Evolutionary conservation across 1,140 invertebrate genomes (phyloP).

Genomic region (Saccostrea echinata): DNA sequence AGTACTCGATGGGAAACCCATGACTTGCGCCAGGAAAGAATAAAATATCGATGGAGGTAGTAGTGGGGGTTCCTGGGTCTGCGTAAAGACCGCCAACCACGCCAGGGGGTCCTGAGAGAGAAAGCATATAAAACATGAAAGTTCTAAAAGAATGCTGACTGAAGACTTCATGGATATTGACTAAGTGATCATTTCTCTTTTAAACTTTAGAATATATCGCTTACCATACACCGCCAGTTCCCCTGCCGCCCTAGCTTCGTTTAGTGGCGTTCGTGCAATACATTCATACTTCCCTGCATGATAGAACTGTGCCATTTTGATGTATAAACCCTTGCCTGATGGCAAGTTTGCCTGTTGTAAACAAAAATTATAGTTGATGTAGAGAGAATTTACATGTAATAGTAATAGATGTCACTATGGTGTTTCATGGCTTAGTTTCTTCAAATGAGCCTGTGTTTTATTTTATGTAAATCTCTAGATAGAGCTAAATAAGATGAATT

Average conservation of each 20-base stretch:
- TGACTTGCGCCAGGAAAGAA: slow-evolving; percentile 84
- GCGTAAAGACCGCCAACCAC: slow-evolving; percentile 78
- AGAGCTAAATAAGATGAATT: not conserved
- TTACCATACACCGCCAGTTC: slow-evolving; percentile 91
- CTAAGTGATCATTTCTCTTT: no score
- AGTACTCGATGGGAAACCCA: slow-evolving; percentile 78
- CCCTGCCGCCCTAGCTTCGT: slow-evolving; percentile 89
- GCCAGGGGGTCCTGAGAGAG: slow-evolving; percentile 77
- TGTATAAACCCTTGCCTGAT: slow-evolving; percentile 59
- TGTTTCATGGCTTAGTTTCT: not conserved
- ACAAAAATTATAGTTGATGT: not conserved
- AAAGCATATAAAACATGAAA: no score
- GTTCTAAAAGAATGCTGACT: no score
- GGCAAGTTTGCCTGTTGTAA: slow-evolving; percentile 6
- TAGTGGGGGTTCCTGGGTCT: slow-evolving; percentile 86
- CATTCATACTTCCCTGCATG: slow-evolving; percentile 82
- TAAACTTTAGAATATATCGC: slow-evolving; percentile 62
- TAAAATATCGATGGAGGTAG: slow-evolving; percentile 88
- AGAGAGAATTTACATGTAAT: not conserved
- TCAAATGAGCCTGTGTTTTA: not conserved
- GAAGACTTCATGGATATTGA: not conserved
- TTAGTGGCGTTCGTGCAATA: slow-evolving; percentile 89
- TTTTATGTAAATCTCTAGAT: no score
- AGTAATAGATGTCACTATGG: not conserved
- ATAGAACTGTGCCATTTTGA: slow-evolving; percentile 59